Evolutionary conservation across 2,888 invertebrate genomes (phyloP).

Genomic region (Drosophila macrospina): DNA sequence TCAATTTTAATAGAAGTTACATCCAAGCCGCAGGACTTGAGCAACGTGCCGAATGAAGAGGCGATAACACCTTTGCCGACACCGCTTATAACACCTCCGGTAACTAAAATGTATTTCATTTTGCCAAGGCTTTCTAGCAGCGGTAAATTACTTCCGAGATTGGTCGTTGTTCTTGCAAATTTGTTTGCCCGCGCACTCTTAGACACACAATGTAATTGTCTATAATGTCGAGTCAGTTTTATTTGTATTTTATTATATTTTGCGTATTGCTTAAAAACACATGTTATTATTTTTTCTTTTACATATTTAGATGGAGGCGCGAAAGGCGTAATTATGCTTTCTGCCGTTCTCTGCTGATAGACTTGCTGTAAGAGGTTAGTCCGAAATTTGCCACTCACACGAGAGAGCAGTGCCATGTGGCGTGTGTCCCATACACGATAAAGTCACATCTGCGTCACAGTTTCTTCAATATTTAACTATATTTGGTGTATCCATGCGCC

Average conservation of each 20-base stretch:
- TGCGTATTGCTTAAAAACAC: slow-evolving; percentile 12
- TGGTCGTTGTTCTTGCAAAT: not conserved
- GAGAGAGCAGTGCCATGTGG: slow-evolving; percentile 8
- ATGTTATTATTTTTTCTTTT: not conserved
- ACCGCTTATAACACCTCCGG: slow-evolving; percentile 99
- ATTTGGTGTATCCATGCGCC: too few species aligned
- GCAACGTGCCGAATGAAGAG: slow-evolving; percentile 96
- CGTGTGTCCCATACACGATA: slow-evolving; percentile 8
- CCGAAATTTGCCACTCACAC: slow-evolving; percentile 1
- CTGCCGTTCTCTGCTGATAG: not conserved
- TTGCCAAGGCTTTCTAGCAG: slow-evolving; percentile 12
- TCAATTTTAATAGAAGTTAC: slow-evolving; percentile 99
- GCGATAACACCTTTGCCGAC: slow-evolving; percentile 98
- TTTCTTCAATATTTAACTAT: not conserved
- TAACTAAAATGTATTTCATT: slow-evolving; percentile 99
- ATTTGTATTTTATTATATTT: slow-evolving; percentile 1
- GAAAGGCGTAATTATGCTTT: slow-evolving; percentile 1
- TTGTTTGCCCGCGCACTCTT: slow-evolving; percentile 17
- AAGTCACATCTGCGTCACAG: not conserved
- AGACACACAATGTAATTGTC: slow-evolving; percentile 5
- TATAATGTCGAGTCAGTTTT: not conserved
- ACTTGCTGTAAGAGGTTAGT: slow-evolving; percentile 4
- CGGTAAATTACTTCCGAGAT: slow-evolving; percentile 19
- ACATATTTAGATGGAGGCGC: slow-evolving; percentile 18
- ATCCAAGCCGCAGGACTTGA: slow-evolving; percentile 97